Conservation (phyloP, 2,888 invertebrate species). For the Drosophila kokeensis region DNA sequence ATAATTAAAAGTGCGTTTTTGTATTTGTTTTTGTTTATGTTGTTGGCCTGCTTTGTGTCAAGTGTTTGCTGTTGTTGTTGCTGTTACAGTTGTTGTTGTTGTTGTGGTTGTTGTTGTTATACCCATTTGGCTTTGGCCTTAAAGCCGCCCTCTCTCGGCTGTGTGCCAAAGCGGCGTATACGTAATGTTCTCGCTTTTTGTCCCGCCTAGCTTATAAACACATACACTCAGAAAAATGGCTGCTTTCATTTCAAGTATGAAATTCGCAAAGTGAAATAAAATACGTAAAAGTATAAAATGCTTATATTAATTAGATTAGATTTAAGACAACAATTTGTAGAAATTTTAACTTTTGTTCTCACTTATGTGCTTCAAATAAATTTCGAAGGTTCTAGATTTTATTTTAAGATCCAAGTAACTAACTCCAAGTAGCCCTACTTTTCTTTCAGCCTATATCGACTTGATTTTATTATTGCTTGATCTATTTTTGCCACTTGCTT, state of each 20-base stretch:
- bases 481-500: not conserved
- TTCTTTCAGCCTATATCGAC: not conserved
- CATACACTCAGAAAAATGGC: not conserved
- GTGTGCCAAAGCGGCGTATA: constrained; percentile 35
- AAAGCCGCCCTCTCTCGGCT: constrained; percentile 54
- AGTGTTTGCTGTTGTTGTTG: constrained; percentile 2
- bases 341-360: too few relatives aligned
- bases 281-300: too few relatives aligned
- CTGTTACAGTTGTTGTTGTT: constrained; percentile 18
- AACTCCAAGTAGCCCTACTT: rapidly evolving
- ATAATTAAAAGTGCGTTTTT: constrained; percentile 54
- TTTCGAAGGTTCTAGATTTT: not conserved
- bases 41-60: constrained; percentile 24
- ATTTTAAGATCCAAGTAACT: not conserved
- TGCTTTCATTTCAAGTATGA: not conserved
- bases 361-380: not conserved
- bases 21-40: constrained; percentile 10
- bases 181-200: constrained; percentile 36
- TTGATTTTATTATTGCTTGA: not conserved
- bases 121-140: constrained; percentile 57
- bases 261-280: too few relatives aligned
- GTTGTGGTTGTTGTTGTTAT: constrained; percentile 20
- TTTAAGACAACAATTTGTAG: not conserved
- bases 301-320: not conserved
- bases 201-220: constrained; percentile 15